These are phyloP conservation scores for Talpa occidentalis DNA, from an alignment of 2,113 vertebrate species.

Conservation along the genomic window DNA sequence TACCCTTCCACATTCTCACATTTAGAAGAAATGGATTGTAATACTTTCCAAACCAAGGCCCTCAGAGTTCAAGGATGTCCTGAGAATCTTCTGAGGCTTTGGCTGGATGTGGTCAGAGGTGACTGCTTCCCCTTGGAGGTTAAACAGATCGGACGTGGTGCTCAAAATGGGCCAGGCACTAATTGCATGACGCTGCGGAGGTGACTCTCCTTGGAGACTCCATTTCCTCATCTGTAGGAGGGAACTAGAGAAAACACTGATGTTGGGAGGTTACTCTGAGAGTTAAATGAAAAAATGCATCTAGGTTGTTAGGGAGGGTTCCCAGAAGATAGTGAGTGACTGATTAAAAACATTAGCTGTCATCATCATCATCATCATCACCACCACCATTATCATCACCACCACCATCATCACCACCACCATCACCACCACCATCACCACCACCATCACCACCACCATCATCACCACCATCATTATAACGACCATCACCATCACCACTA, in stretches of 20 bases:
- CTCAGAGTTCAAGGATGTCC: background rate
- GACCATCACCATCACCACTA: no score
- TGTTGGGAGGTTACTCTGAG: background rate
- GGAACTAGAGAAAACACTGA: background rate
- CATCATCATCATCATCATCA: no score
- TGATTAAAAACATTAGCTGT: background rate
- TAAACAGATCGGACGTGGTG: background rate
- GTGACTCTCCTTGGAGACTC: background rate
- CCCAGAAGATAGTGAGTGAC: no score
- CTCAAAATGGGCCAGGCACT: background rate
- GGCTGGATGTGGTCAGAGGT: background rate
- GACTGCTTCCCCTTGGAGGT: background rate
- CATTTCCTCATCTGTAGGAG: background rate
- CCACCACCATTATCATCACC: no score
- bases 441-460: no score
- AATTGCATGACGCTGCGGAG: no score
- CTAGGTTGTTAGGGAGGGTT: background rate
- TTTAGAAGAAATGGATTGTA: background rate
- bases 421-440: no score
- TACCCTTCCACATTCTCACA: background rate
- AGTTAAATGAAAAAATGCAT: constrained; percentile 3
- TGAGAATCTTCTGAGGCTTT: background rate
- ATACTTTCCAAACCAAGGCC: background rate
- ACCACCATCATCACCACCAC: no score
- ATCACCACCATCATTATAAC: no score